Evolutionary conservation across 1,140 invertebrate genomes (phyloP).

Genomic region (Listronotus oregonensis): DNA sequence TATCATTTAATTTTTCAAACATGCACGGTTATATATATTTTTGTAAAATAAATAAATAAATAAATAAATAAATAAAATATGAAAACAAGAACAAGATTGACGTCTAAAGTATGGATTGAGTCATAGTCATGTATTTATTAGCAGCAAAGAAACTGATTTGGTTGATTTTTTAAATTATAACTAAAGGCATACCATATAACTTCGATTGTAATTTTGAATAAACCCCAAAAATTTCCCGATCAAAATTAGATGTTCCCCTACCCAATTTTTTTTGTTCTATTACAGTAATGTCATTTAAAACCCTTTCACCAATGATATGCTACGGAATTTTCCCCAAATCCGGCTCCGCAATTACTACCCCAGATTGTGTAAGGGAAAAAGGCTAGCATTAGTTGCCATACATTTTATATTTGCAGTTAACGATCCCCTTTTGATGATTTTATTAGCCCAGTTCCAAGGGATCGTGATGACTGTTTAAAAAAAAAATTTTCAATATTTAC

Average conservation of each 20-base stretch:
- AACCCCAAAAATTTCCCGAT: conserved; percentile 64
- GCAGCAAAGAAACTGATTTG: too few relatives aligned
- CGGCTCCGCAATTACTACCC: conserved; percentile 70
- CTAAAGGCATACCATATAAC: conserved; percentile 55
- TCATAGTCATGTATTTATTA: too few relatives aligned
- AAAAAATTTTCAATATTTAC: too few relatives aligned
- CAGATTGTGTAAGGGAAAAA: conserved; percentile 55
- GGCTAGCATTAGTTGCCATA: not conserved
- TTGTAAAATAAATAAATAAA: too few relatives aligned
- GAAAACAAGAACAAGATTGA: too few relatives aligned
- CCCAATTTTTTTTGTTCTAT: conserved; percentile 70
- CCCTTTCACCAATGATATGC: conserved; percentile 70
- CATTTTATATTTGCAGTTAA: not conserved
- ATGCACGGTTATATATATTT: too few relatives aligned
- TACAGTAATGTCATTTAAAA: conserved; percentile 68
- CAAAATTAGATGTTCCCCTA: conserved; percentile 70
- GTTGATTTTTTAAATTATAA: too few relatives aligned
- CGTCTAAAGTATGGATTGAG: too few relatives aligned
- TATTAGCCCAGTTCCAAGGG: not conserved
- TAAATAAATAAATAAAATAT: too few relatives aligned
- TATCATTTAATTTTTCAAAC: too few relatives aligned
- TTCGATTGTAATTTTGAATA: conserved; percentile 64
- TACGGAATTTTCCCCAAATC: conserved; percentile 69
- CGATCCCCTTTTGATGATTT: conserved; percentile 3
- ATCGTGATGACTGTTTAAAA: too few relatives aligned